Conservation (phyloP, 2,113 vertebrate species). For the Serilophus lunatus region DNA sequence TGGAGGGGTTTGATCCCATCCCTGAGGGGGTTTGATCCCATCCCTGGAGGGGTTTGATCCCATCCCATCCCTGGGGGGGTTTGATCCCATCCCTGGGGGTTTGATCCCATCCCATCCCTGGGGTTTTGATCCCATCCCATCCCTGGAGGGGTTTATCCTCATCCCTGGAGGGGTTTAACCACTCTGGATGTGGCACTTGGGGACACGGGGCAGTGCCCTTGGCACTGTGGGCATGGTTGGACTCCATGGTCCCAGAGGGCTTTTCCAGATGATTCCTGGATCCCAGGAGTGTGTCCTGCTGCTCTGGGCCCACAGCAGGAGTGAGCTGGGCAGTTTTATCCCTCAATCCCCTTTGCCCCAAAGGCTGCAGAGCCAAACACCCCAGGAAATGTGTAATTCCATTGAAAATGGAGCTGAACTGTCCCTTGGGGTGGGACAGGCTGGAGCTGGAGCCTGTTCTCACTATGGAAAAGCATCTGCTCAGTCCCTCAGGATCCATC, state of each 20-base stretch:
- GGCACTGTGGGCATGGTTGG: neutral
- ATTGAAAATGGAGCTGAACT: neutral
- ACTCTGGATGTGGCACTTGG: neutral
- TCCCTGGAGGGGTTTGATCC: no score
- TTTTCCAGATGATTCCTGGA: neutral
- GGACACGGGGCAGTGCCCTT: neutral
- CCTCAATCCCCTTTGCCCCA: neutral
- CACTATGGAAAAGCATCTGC: rapidly evolving
- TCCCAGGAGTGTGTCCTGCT: neutral
- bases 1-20: no score
- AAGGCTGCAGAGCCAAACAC: neutral
- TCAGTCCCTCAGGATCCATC: rapidly evolving
- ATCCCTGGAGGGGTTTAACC: neutral
- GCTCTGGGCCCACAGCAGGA: neutral
- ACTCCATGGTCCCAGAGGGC: no score
- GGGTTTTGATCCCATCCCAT: no score
- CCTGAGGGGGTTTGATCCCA: no score
- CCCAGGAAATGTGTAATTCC: no score
- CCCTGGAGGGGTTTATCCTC: no score
- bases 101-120: no score
- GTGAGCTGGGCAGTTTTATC: rapidly evolving
- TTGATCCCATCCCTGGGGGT: no score
- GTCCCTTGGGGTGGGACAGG: neutral
- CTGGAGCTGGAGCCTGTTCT: neutral
- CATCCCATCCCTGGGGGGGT: no score